Conservation (phyloP, 2,888 invertebrate species). For the Druceiella hillmani region DNA sequence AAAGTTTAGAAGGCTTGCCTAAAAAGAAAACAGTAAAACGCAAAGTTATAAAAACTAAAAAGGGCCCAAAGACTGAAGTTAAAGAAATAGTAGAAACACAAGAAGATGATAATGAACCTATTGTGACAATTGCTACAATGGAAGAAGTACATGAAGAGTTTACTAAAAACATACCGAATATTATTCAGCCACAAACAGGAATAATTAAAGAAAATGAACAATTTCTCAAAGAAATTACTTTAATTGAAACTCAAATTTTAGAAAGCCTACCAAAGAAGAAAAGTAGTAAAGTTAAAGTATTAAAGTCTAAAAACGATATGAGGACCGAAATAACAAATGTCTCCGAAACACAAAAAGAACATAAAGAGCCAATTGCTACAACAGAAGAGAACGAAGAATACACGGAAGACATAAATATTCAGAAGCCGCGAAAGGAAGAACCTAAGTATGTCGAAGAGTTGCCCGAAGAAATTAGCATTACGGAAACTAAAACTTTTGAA, state of each 20-base stretch:
- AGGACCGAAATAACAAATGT: too few species aligned
- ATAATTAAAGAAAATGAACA: conserved; percentile 16
- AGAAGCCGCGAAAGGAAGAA: conserved; percentile 22
- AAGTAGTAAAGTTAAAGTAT: too few species aligned
- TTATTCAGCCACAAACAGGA: conserved; percentile 22
- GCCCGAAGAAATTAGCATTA: conserved; percentile 29
- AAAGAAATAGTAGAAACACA: conserved; percentile 30
- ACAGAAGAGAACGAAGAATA: conserved; percentile 22
- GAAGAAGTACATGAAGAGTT: conserved; percentile 28
- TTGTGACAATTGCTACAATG: conserved; percentile 40
- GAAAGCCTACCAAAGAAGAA: too few species aligned
- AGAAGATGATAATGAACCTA: conserved; percentile 31
- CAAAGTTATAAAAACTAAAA: conserved; percentile 31
- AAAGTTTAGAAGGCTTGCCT: conserved; percentile 26
- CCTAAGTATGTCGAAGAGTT: conserved; percentile 25
- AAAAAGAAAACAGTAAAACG: conserved; percentile 30
- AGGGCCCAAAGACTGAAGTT: conserved; percentile 30
- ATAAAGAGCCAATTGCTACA: conserved; percentile 24
- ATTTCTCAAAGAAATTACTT: too few species aligned
- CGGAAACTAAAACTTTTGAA: conserved; percentile 27
- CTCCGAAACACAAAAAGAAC: conserved; percentile 19
- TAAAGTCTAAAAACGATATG: too few species aligned
- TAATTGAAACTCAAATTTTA: too few species aligned
- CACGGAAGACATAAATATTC: conserved; percentile 15
- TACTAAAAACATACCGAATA: conserved; percentile 17